Percentiles rank a stretch among this genome's conserved stretches.
Evolutionary conservation across 2,113 vertebrate genomes (phyloP).

Genomic region (Arothron firmamentum): DNA sequence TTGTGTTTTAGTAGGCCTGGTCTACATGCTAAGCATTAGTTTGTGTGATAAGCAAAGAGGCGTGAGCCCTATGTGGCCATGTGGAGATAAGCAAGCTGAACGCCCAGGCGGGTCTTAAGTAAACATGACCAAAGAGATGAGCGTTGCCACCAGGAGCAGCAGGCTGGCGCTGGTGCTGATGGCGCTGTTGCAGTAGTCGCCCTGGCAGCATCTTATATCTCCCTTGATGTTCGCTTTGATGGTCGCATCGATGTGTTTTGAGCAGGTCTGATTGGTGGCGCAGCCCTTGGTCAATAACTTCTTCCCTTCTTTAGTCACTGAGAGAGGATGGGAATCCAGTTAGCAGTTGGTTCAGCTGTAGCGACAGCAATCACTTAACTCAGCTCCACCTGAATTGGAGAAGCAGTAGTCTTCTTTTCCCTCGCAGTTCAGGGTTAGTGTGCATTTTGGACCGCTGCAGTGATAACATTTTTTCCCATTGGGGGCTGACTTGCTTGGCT

Average conservation of each 20-base stretch:
- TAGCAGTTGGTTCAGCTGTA: not conserved
- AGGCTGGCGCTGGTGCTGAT: constrained; percentile 11
- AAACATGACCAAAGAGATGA: constrained; percentile 24
- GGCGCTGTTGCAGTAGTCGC: constrained; percentile 55
- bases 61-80: not conserved
- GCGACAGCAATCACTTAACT: too few relatives aligned
- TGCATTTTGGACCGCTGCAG: constrained; percentile 33
- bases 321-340: not conserved
- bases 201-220: constrained; percentile 34
- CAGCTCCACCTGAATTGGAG: constrained; percentile 25
- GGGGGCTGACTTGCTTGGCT: not conserved
- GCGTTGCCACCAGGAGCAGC: constrained; percentile 24
- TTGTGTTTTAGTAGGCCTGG: not conserved
- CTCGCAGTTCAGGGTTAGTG: constrained; percentile 22
- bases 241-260: not conserved
- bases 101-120: constrained; percentile 1
- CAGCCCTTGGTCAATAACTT: constrained; percentile 44
- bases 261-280: constrained; percentile 33
- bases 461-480: constrained; percentile 59
- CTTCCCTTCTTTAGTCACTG: fast-evolving
- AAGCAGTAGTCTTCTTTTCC: constrained; percentile 54
- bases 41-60: not conserved
- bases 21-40: too few relatives aligned
- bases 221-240: fast-evolving
- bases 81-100: not conserved